phyloP scores from a whole-genome alignment of 2,888 invertebrate genomes.

The Margaritifera margaritifera region DNA sequence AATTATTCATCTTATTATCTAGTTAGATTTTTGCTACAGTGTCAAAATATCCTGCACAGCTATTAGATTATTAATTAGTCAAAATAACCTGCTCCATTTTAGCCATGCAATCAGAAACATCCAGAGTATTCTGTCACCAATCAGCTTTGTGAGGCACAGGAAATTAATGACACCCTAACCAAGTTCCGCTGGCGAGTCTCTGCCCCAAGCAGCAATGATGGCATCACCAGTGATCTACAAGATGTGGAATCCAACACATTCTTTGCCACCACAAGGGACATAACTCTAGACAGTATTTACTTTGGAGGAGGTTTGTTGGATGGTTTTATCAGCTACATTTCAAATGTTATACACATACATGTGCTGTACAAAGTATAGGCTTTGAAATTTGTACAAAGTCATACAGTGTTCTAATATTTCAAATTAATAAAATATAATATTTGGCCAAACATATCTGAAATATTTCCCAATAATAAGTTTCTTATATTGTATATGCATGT shows the following conservation, averaged over 20 bases:
- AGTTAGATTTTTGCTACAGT: too few relatives aligned
- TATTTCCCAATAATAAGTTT: too few relatives aligned
- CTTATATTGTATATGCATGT: too few relatives aligned
- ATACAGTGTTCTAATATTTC: too few relatives aligned
- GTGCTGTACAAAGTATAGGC: background rate
- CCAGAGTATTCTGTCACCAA: conserved; percentile 66
- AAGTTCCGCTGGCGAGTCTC: conserved; percentile 70
- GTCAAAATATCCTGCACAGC: too few relatives aligned
- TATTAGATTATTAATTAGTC: background rate
- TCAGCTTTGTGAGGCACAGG: conserved; percentile 62
- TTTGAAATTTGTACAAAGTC: too few relatives aligned
- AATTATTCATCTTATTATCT: too few relatives aligned
- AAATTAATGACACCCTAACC: conserved; percentile 69
- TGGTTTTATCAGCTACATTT: background rate
- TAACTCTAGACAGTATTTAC: conserved; percentile 72
- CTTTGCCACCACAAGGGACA: conserved; percentile 67
- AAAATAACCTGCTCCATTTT: conserved; percentile 12
- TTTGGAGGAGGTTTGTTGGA: conserved; percentile 64
- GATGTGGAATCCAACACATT: conserved; percentile 69
- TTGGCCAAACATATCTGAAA: too few relatives aligned
- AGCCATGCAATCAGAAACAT: conserved; percentile 71
- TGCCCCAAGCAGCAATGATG: conserved; percentile 63
- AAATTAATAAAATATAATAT: too few relatives aligned
- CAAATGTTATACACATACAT: background rate
- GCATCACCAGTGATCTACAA: conserved; percentile 59